phyloP scores from a whole-genome alignment of 2,113 vertebrate species.

The Periophthalmodon schlosseri region DNA sequence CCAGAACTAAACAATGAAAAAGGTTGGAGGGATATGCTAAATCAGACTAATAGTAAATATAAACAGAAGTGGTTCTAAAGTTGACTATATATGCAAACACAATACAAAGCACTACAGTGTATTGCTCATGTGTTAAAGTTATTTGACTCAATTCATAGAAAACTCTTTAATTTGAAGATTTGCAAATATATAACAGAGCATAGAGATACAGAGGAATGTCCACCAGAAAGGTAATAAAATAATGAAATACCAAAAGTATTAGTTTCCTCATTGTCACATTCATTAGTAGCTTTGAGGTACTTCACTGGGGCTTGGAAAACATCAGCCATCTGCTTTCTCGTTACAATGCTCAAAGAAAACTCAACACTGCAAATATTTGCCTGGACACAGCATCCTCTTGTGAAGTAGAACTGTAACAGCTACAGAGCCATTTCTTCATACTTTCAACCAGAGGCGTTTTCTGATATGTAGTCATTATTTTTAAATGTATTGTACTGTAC shows the following conservation, averaged over 20 bases:
- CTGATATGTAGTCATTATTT: neutral
- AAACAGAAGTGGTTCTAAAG: too few relatives aligned
- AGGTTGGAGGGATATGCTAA: neutral
- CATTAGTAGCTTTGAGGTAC: constrained; percentile 4
- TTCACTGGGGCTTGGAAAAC: constrained; percentile 4
- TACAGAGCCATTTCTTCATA: neutral
- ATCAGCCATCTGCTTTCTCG: neutral
- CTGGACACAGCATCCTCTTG: neutral
- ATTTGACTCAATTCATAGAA: too few relatives aligned
- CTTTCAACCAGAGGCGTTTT: neutral
- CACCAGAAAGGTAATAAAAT: neutral
- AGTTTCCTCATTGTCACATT: neutral
- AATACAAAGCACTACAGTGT: too few relatives aligned
- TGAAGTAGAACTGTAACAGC: neutral
- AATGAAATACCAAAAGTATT: neutral
- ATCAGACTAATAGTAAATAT: too few relatives aligned
- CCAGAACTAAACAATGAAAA: too few relatives aligned
- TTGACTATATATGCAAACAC: too few relatives aligned
- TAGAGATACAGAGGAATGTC: too few relatives aligned
- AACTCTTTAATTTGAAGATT: neutral
- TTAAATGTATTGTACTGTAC: neutral
- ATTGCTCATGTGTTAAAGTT: too few relatives aligned
- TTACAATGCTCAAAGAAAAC: neutral
- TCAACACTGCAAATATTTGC: neutral
- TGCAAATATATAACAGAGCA: neutral